Base-by-base conservation (phyloP, 2,113 vertebrate species). In the Emberiza fucata region DNA sequence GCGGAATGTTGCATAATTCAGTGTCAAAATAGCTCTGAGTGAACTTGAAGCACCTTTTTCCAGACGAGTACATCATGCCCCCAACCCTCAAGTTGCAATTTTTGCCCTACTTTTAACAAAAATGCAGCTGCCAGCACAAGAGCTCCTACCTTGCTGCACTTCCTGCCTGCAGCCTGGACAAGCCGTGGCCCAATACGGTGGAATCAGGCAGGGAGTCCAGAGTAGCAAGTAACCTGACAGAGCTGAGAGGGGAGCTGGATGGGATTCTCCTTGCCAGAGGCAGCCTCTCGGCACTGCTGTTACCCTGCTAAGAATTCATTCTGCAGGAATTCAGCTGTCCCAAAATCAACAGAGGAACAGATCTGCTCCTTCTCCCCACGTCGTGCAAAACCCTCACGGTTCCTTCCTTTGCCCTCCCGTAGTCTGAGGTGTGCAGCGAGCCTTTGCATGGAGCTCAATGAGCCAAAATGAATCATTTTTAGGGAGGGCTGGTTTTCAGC, bases 391-490 rank as follows among this genome's bases (percentile, higher is more conserved):
- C n/a, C 23, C 60, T n/a, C 19, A 14, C 8, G 8, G 37, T 31
- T 39, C 23, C 44, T 20, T 47, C 11, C 44, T 68, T 78, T 87
- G 45, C 23, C 44, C 53, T 71, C 9, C 60, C 1, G 0, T 0
- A 2, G 35, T 20, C 54, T 1, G 8, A 78, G 19, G 73, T 28
- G 57, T 13, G 25, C 0, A 0, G 44, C 0, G 2, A 90, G 28
- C 45, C 10, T 73, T 57, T 59, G 19, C 12, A 1, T 1, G 21
- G 33, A 75, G 56, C 29, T 33, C 39, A 66, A 20, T 15, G 29
- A 48, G 44, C 8, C 48, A 71, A 81, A 93, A 44, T 9, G 4
- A 78, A 47, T 59, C 1, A n/a, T 12, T 77, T 86, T 73, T 70
- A 54, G 33, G 35, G 9, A 59, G 63, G 35, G 47, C 11, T 73